Evolutionary conservation across 2,113 vertebrate genomes (phyloP).

Genomic region (Sphyrna mokarran): DNA sequence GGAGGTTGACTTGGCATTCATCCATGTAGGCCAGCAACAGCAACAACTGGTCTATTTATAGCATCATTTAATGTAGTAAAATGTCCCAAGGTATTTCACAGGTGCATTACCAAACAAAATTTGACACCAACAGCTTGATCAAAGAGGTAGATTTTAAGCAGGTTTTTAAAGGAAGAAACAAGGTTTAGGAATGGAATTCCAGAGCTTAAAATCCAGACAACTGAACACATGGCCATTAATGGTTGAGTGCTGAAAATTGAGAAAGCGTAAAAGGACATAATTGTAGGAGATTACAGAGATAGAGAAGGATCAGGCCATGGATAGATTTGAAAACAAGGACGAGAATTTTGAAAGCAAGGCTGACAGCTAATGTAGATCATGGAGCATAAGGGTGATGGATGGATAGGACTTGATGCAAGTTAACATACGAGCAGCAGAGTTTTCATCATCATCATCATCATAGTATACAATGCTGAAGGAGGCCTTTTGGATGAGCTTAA

Average conservation of each 20-base stretch:
- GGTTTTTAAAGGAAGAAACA: not conserved
- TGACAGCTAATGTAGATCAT: not conserved
- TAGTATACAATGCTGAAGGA: too few relatives aligned
- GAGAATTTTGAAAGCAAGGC: not conserved
- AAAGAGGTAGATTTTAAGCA: not conserved
- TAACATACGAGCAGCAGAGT: not conserved
- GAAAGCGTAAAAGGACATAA: not conserved
- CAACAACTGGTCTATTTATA: not conserved
- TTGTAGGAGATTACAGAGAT: not conserved
- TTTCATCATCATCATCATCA: not conserved
- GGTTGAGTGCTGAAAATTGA: not conserved
- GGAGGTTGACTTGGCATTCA: not conserved
- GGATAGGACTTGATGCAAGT: not conserved
- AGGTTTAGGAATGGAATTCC: not conserved
- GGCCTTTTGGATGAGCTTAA: not conserved
- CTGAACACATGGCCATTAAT: not conserved
- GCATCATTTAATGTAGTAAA: not conserved
- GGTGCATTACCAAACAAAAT: not conserved
- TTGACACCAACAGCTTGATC: not conserved
- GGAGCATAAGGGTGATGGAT: not conserved
- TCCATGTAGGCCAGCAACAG: not conserved
- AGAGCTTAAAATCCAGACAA: not conserved
- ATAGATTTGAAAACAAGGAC: not conserved
- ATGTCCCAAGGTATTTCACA: not conserved
- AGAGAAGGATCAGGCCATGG: not conserved